A percentile compares a stretch with the other conserved stretches of the same genome.
phyloP scores from a whole-genome alignment of 2,797 vertebrate species.

The Botia almorhae region DNA sequence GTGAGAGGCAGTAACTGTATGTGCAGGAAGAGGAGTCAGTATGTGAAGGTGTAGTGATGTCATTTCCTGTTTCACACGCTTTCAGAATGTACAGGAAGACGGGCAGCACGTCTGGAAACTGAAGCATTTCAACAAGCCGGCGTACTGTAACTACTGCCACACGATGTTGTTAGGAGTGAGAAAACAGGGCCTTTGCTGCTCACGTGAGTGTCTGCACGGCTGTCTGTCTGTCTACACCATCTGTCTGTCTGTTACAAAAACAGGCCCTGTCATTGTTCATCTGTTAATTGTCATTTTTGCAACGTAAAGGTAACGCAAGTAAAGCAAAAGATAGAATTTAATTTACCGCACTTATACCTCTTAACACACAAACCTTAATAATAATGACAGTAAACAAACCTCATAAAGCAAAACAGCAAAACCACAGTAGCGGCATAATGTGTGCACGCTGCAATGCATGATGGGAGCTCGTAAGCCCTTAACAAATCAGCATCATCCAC shows the following conservation, averaged over 20 bases:
- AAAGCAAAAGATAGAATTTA: too few relatives aligned
- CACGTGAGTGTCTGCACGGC: constrained; percentile 78
- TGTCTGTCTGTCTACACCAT: neutral
- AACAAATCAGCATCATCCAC: constrained; percentile 10
- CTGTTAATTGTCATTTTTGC: too few relatives aligned
- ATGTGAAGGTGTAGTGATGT: neutral
- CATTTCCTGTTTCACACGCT: neutral
- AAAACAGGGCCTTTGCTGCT: constrained; percentile 94
- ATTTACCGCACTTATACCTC: too few relatives aligned
- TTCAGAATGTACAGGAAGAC: constrained; percentile 87
- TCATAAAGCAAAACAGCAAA: too few relatives aligned
- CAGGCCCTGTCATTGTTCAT: too few relatives aligned
- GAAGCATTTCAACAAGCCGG: constrained; percentile 97
- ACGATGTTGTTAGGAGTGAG: constrained; percentile 91
- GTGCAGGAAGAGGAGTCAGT: constrained; percentile 2
- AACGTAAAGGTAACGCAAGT: too few relatives aligned
- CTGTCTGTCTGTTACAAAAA: too few relatives aligned
- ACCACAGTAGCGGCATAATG: neutral
- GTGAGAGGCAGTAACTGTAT: constrained; percentile 65
- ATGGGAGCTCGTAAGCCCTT: too few relatives aligned
- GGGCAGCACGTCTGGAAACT: constrained; percentile 92
- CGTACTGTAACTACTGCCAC: constrained; percentile 95
- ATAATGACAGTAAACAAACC: too few relatives aligned
- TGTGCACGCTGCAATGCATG: neutral
- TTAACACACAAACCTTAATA: too few relatives aligned